phyloP scores from a whole-genome alignment of 1,140 invertebrate species.

The Metaphire vulgaris region DNA sequence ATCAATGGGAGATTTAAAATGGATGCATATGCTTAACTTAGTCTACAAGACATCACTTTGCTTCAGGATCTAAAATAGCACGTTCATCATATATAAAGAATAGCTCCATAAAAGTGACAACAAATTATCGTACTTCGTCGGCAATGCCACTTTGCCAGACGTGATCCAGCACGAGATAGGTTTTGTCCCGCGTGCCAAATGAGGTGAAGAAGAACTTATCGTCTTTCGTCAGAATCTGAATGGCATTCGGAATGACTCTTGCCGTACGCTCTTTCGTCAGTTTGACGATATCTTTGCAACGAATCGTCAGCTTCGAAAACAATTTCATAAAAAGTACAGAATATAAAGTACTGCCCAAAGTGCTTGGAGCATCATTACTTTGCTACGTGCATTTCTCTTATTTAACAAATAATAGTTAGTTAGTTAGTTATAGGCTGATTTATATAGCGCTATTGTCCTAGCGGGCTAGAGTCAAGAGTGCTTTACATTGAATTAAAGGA shows the following conservation, averaged over 20 bases:
- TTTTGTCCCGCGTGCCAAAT: slow-evolving; percentile 82
- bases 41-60: not conserved
- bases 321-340: no score
- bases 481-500: no score
- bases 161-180: slow-evolving; percentile 86
- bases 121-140: slow-evolving; percentile 62
- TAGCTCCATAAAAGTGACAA: not conserved
- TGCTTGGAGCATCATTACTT: no score
- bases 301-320: slow-evolving; percentile 56
- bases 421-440: no score
- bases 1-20: no score
- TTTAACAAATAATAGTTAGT: no score
- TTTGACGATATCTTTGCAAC: slow-evolving; percentile 79
- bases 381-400: no score
- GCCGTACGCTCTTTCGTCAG: slow-evolving; percentile 90
- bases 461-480: no score
- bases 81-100: not conserved
- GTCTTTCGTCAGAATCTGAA: slow-evolving; percentile 70
- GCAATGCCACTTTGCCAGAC: slow-evolving; percentile 92
- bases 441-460: no score
- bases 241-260: slow-evolving; percentile 88
- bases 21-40: not conserved
- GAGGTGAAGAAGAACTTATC: slow-evolving; percentile 91
- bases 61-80: not conserved
- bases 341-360: no score